These are phyloP conservation scores for Chrysomallon squamiferum DNA, from an alignment of 1,140 invertebrate species.

Conservation along the genomic window DNA sequence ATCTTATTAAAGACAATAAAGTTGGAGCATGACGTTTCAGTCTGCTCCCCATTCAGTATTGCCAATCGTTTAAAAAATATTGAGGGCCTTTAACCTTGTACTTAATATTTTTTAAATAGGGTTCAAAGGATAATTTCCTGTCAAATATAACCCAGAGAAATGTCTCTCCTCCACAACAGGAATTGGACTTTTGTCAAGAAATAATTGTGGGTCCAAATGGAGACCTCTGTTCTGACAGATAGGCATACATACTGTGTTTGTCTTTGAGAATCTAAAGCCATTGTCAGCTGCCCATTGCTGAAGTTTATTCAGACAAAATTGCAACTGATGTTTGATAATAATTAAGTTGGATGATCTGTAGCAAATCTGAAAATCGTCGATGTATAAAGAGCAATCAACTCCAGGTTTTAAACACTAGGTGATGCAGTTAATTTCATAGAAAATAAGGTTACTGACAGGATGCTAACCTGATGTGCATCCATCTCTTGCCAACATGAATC, in stretches of 20 bases:
- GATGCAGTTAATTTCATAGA: conserved; percentile 9
- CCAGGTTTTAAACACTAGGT: not conserved
- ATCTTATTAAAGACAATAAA: not conserved
- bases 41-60: conserved; percentile 4
- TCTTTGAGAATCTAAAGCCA: conserved; percentile 6
- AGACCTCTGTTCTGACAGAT: not conserved
- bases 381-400: conserved; percentile 1
- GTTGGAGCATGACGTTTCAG: not conserved
- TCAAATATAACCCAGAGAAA: conserved; percentile 1
- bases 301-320: conserved; percentile 9
- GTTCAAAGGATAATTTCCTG: not conserved
- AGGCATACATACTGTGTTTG: conserved; percentile 6
- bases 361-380: conserved; percentile 7
- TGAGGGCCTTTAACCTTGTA: conserved; percentile 5
- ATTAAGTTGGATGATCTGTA: not conserved
- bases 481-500: not conserved
- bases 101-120: conserved; percentile 5
- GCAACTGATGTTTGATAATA: conserved; percentile 5
- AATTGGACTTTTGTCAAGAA: not conserved
- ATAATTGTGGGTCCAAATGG: not conserved
- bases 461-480: conserved; percentile 10
- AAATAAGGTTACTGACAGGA: conserved; percentile 14
- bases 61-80: not conserved
- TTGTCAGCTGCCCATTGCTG: conserved; percentile 5
- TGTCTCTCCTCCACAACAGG: not conserved